Evolutionary conservation across 2,888 invertebrate genomes (phyloP).

Genomic region (Eilema griseolum): DNA sequence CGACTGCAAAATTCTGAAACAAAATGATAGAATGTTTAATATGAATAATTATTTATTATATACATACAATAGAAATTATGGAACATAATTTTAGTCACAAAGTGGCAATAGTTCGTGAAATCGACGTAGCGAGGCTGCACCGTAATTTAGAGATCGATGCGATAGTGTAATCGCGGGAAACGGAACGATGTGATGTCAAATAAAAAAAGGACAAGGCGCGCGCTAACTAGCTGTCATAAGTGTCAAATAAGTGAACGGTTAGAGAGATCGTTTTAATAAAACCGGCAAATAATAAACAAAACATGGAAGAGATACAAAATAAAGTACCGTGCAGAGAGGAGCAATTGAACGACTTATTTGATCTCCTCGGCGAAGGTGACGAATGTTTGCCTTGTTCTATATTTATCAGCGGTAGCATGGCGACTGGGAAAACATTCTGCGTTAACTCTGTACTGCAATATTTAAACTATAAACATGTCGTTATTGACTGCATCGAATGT

Average conservation of each 20-base stretch:
- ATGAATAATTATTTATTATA: too few relatives aligned
- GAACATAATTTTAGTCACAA: too few relatives aligned
- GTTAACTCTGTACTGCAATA: slow-evolving; percentile 87
- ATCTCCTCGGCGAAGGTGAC: slow-evolving; percentile 84
- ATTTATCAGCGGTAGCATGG: slow-evolving; percentile 94
- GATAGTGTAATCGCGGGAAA: slow-evolving; percentile 35
- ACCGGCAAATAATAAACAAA: slow-evolving; percentile 40
- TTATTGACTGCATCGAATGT: slow-evolving; percentile 94
- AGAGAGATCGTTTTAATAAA: slow-evolving; percentile 7
- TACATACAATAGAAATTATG: too few relatives aligned
- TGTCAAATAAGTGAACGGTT: slow-evolving; percentile 1
- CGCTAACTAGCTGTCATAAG: slow-evolving; percentile 38
- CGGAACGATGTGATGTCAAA: slow-evolving; percentile 43
- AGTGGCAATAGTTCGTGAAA: slow-evolving; percentile 4
- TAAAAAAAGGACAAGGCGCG: slow-evolving; percentile 14
- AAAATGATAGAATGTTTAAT: slow-evolving; percentile 24
- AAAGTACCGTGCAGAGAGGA: slow-evolving; percentile 83
- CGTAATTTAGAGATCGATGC: slow-evolving; percentile 6
- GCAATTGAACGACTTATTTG: slow-evolving; percentile 80
- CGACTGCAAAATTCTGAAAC: slow-evolving; percentile 92
- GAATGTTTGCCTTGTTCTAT: slow-evolving; percentile 90
- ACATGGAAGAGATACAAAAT: slow-evolving; percentile 83
- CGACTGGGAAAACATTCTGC: slow-evolving; percentile 94
- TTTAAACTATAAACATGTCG: slow-evolving; percentile 87
- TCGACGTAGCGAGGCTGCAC: slow-evolving; percentile 56